Percentiles rank a stretch among this genome's conserved stretches.
phyloP scores from a whole-genome alignment of 23 tunicate genomes.

The Diplosoma virens region DNA sequence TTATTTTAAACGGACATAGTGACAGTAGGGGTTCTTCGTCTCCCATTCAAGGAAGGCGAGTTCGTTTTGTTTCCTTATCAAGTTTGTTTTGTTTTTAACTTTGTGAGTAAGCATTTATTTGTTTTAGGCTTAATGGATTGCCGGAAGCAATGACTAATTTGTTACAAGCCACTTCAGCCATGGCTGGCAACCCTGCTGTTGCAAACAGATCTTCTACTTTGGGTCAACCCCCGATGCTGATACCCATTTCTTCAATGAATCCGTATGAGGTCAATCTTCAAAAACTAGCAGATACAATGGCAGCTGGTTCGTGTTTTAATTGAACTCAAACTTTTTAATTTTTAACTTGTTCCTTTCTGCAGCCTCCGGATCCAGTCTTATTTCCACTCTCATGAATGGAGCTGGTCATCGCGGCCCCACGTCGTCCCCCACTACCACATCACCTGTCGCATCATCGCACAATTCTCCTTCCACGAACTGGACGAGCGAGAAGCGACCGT shows the following conservation, averaged over 20 bases:
- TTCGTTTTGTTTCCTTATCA: background rate
- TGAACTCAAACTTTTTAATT: background rate
- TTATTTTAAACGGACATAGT: constrained; percentile 21
- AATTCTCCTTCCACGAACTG: constrained; percentile 35
- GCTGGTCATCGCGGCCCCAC: constrained; percentile 6
- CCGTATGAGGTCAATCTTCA: constrained; percentile 78
- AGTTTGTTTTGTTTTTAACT: background rate
- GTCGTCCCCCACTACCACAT: constrained; percentile 47
- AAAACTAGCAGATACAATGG: constrained; percentile 68
- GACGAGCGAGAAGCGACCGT: background rate
- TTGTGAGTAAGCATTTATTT: background rate
- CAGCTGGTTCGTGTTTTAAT: constrained; percentile 11
- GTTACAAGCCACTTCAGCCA: constrained; percentile 42
- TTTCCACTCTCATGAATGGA: constrained; percentile 46
- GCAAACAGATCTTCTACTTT: constrained; percentile 19
- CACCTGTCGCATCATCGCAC: constrained; percentile 36
- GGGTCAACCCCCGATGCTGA: constrained; percentile 70
- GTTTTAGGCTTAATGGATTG: constrained; percentile 33
- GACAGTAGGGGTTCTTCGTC: constrained; percentile 18
- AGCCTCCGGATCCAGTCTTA: constrained; percentile 28
- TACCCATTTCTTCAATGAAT: constrained; percentile 74
- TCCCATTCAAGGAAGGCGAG: constrained; percentile 28
- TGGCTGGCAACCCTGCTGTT: constrained; percentile 29
- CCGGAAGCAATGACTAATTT: constrained; percentile 63
- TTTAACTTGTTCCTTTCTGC: background rate